Percentiles rank a stretch among this genome's conserved stretches.
Conservation (phyloP, 2,888 invertebrate genomes). For the Tetragonisca angustula region DNA sequence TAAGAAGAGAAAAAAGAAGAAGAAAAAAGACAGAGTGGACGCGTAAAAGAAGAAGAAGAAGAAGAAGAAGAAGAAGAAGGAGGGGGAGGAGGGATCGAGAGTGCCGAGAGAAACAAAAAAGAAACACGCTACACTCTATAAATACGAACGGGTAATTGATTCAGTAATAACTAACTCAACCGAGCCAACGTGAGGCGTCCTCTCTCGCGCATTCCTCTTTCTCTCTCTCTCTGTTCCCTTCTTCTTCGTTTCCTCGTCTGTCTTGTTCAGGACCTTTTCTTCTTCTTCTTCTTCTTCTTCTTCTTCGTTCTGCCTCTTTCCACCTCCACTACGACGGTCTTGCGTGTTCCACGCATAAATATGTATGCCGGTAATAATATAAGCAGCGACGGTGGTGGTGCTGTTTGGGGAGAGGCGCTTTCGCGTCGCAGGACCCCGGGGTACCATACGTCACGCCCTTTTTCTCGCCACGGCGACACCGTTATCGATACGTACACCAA, state of each 20-base stretch:
- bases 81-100: slow-evolving; percentile 34
- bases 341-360: slow-evolving; percentile 75
- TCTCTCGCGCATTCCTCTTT: slow-evolving; percentile 51
- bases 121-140: slow-evolving; percentile 81
- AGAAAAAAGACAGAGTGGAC: slow-evolving; percentile 4
- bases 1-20: slow-evolving; percentile 13
- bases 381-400: slow-evolving; percentile 71
- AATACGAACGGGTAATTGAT: slow-evolving; percentile 82
- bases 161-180: slow-evolving; percentile 83
- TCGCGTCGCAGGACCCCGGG: slow-evolving; percentile 70
- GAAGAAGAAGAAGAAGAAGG: slow-evolving; percentile 18
- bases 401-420: slow-evolving; percentile 70
- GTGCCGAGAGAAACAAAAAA: slow-evolving; percentile 71
- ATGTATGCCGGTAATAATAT: slow-evolving; percentile 79
- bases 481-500: slow-evolving; percentile 18
- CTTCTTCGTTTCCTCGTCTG: slow-evolving; percentile 52
- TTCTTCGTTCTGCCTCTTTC: slow-evolving; percentile 25
- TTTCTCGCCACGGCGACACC: slow-evolving; percentile 54
- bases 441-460: slow-evolving; percentile 71
- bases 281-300: slow-evolving; percentile 40
- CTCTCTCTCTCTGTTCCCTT: slow-evolving; percentile 5
- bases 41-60: not conserved
- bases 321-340: slow-evolving; percentile 30
- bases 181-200: slow-evolving; percentile 56
- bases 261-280: slow-evolving; percentile 39